Conservation (phyloP, 2,797 vertebrate genomes). For the Momotus momota region DNA sequence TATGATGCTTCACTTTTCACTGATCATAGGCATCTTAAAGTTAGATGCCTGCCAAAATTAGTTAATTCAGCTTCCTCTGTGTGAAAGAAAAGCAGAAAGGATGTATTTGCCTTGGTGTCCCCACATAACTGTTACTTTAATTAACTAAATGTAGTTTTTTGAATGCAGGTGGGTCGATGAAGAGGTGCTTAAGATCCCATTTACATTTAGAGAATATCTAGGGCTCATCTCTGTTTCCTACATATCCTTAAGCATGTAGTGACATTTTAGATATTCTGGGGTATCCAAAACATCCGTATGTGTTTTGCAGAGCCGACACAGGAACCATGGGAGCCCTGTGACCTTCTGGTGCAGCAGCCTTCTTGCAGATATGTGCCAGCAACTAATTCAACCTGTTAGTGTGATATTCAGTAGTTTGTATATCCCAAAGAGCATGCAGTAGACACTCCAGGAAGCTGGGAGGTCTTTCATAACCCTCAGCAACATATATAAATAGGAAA, state of each 20-base stretch:
- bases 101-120: background rate
- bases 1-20: background rate
- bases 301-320: background rate
- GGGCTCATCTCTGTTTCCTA: background rate
- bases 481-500: background rate
- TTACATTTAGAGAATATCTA: background rate
- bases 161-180: background rate
- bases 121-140: background rate
- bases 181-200: background rate
- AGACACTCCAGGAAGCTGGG: background rate
- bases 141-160: background rate
- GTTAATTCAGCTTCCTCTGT: background rate
- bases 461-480: background rate
- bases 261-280: background rate
- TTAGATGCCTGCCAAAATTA: background rate
- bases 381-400: background rate
- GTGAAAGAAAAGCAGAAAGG: background rate
- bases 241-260: background rate
- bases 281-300: background rate
- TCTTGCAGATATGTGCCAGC: rapidly evolving
- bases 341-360: background rate
- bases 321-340: background rate
- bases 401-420: background rate
- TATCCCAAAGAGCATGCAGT: background rate
- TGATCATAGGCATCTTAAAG: background rate